Evolutionary conservation across 2,888 invertebrate species (phyloP).

Genomic region (Cantharis lateralis): DNA sequence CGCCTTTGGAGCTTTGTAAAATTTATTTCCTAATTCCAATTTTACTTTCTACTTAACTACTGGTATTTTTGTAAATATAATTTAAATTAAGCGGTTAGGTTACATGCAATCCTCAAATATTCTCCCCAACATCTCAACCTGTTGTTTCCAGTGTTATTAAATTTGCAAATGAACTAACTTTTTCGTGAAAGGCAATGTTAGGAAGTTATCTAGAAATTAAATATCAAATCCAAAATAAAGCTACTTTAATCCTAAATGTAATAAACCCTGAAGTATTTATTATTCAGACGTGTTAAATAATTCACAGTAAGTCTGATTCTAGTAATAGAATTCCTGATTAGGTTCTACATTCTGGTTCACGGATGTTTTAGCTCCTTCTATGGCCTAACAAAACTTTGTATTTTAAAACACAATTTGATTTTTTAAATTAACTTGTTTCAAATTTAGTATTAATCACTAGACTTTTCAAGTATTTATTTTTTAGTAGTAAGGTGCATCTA

Average conservation of each 20-base stretch:
- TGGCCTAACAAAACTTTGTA: background rate
- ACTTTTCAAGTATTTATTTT: background rate
- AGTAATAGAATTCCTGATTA: conserved; percentile 50
- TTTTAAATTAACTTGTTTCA: background rate
- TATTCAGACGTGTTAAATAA: conserved; percentile 44
- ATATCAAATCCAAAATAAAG: conserved; percentile 39
- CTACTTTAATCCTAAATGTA: conserved; percentile 43
- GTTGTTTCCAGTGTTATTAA: background rate
- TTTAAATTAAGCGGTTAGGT: background rate
- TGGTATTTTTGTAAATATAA: background rate
- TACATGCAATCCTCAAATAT: background rate
- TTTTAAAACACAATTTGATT: background rate
- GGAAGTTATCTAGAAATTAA: conserved; percentile 32
- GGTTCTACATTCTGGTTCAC: conserved; percentile 37
- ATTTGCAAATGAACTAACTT: background rate
- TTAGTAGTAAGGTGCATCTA: background rate
- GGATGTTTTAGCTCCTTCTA: conserved; percentile 30
- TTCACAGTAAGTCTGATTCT: conserved; percentile 45
- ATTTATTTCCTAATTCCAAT: background rate
- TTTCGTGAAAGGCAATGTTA: conserved; percentile 1
- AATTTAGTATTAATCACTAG: background rate
- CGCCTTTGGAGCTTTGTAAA: background rate
- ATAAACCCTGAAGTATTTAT: conserved; percentile 40
- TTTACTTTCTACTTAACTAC: background rate
- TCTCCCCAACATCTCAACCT: background rate